Percentiles rank a stretch among this genome's conserved stretches.
These are phyloP conservation scores for Seriola aureovittata DNA, from an alignment of 2,113 vertebrate species.

Conservation along the genomic window DNA sequence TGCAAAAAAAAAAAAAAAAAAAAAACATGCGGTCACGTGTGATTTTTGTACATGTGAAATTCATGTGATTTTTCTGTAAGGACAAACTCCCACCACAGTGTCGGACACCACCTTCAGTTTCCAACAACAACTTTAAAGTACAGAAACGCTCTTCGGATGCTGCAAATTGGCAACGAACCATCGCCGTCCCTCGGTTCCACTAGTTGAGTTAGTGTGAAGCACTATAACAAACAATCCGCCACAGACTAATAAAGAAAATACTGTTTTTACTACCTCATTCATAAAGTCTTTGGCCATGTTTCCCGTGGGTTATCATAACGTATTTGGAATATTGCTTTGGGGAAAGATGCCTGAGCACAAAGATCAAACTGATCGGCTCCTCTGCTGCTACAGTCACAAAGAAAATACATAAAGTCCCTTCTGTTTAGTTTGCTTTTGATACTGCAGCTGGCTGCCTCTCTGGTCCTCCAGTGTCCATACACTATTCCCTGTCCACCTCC, in stretches of 20 bases:
- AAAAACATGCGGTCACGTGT: too few species aligned
- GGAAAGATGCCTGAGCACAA: constrained; percentile 6
- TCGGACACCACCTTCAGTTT: neutral
- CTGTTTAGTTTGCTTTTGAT: constrained; percentile 60
- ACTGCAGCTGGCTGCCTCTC: constrained; percentile 62
- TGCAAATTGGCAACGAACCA: neutral
- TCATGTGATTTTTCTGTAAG: too few species aligned
- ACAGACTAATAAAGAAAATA: neutral
- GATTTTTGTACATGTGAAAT: too few species aligned
- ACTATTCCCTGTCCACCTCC: constrained; percentile 66
- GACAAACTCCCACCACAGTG: too few species aligned
- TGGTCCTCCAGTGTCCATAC: constrained; percentile 37
- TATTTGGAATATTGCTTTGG: neutral
- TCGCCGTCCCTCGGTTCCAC: neutral
- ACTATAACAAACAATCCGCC: neutral
- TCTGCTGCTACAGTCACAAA: constrained; percentile 9
- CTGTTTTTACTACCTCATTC: neutral
- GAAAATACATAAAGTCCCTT: constrained; percentile 36
- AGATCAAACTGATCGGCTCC: constrained; percentile 34
- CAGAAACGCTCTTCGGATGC: neutral
- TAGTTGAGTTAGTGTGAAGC: neutral
- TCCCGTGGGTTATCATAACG: constrained; percentile 10
- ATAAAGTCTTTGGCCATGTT: constrained; percentile 20
- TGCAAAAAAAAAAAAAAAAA: too few species aligned
- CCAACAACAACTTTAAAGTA: constrained; percentile 1